These are phyloP conservation scores for Cyphotilapia sp. DNA, from an alignment of 2,113 vertebrate genomes.

Conservation along the genomic window DNA sequence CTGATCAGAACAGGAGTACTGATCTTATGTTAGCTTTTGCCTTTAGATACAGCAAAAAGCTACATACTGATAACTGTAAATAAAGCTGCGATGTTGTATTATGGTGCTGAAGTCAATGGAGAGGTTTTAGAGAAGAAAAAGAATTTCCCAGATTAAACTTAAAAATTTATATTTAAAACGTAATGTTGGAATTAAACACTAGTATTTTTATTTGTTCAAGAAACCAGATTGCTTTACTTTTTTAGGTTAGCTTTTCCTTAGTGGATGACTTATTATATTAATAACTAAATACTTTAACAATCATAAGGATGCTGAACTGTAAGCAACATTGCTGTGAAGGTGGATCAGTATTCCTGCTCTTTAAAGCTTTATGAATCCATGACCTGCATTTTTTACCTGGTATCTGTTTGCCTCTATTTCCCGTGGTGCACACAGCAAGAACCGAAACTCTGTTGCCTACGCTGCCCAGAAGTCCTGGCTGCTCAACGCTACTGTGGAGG, in stretches of 20 bases:
- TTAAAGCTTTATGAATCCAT: not conserved
- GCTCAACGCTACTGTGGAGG: conserved; percentile 93
- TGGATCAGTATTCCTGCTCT: conserved; percentile 32
- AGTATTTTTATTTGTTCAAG: not conserved
- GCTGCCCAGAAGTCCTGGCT: conserved; percentile 97
- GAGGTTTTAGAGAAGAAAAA: not conserved
- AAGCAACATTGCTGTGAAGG: not conserved
- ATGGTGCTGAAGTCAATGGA: not conserved
- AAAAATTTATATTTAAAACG: not conserved
- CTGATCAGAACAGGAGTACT: conserved; percentile 16
- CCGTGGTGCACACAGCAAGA: conserved; percentile 72
- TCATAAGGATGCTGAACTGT: not conserved
- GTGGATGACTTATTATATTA: not conserved
- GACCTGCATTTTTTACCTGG: not conserved
- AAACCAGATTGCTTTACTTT: not conserved
- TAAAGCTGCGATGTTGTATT: not conserved
- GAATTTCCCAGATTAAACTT: not conserved
- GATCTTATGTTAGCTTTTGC: not conserved
- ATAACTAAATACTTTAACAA: not conserved
- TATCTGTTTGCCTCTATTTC: conserved; percentile 1
- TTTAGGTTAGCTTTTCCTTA: not conserved
- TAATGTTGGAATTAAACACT: not conserved
- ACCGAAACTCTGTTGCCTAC: conserved; percentile 91
- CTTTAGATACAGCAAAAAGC: not conserved
- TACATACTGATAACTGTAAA: not conserved